Percentiles rank a stretch among this genome's conserved stretches.
Conservation (phyloP, 2,113 vertebrate species). For the Pteruthius melanotis region DNA sequence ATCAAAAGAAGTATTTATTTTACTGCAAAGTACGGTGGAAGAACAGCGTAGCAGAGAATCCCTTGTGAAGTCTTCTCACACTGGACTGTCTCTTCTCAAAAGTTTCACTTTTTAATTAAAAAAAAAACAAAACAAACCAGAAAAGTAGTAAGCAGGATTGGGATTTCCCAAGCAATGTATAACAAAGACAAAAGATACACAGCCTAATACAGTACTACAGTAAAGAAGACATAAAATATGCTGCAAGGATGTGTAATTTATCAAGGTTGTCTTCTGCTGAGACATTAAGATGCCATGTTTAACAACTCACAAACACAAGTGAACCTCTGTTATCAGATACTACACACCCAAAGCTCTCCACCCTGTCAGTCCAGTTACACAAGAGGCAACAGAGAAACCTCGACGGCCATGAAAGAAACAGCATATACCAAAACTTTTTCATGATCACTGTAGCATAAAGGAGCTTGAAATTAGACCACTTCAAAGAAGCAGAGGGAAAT, state of each 20-base stretch:
- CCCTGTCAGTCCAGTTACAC: neutral
- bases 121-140: neutral
- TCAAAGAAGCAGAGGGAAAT: constrained; percentile 27
- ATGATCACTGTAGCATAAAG: neutral
- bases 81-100: neutral
- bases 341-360: neutral
- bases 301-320: neutral
- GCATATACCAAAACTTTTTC: neutral
- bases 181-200: neutral
- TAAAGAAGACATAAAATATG: neutral
- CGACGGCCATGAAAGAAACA: neutral
- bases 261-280: neutral
- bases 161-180: neutral
- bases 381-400: neutral
- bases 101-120: neutral
- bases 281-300: neutral
- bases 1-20: neutral
- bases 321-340: neutral
- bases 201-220: neutral
- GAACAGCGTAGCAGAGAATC: neutral
- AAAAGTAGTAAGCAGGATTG: neutral
- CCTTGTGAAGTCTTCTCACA: neutral
- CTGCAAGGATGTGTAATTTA: neutral
- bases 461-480: constrained; percentile 18
- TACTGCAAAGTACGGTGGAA: neutral